Evolutionary conservation across 1,140 invertebrate genomes (phyloP).

Genomic region (Geopemphigus sp.): DNA sequence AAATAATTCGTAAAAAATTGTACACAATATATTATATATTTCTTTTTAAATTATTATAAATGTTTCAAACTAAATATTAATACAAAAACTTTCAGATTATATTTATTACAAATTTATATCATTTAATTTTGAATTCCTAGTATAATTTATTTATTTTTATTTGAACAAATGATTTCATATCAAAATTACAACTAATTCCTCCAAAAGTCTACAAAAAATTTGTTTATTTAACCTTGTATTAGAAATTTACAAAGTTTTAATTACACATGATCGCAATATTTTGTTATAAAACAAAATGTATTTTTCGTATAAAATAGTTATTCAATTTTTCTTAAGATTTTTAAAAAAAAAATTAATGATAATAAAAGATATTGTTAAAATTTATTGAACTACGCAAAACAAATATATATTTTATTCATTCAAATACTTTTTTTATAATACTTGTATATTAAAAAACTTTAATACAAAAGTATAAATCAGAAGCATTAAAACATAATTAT

Average conservation of each 20-base stretch:
- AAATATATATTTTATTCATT: background rate
- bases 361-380: background rate
- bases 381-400: background rate
- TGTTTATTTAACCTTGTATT: too few species aligned
- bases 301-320: background rate
- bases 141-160: background rate
- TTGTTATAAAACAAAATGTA: background rate
- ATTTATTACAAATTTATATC: background rate
- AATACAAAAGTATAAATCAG: background rate
- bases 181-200: background rate
- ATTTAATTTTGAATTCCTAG: background rate
- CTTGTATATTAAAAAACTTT: background rate
- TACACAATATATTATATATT: too few species aligned
- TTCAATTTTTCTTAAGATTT: background rate
- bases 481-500: conserved; percentile 12
- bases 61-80: too few species aligned
- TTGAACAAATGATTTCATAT: background rate
- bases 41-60: too few species aligned
- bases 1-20: too few species aligned
- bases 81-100: too few species aligned
- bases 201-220: background rate
- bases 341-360: background rate
- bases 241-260: background rate
- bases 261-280: background rate
- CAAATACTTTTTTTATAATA: background rate